Percentiles rank a stretch among this genome's conserved stretches.
Conservation (phyloP, 2,888 invertebrate genomes). For the Drosophila kuntzei region DNA sequence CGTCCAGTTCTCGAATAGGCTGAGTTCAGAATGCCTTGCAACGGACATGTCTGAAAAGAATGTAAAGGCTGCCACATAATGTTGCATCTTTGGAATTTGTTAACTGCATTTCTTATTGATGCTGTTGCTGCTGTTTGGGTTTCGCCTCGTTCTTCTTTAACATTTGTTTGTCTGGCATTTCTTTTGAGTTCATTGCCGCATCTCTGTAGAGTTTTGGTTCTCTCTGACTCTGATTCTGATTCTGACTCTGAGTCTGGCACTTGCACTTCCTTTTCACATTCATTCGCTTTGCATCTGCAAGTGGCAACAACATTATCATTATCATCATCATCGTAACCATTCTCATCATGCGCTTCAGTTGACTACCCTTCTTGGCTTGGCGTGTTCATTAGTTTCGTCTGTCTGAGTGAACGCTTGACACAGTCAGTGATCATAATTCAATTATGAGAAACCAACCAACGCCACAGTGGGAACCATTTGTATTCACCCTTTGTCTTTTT, state of each 20-base stretch:
- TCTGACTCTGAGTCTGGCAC: conserved; percentile 34
- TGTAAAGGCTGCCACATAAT: conserved; percentile 28
- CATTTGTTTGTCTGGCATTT: conserved; percentile 65
- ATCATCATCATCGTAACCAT: conserved; percentile 21
- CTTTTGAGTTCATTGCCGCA: conserved; percentile 79
- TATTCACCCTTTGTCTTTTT: conserved; percentile 16
- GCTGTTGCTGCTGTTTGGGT: conserved; percentile 21
- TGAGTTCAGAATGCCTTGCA: conserved; percentile 8
- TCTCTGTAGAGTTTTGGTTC: conserved; percentile 6
- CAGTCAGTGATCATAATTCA: conserved; percentile 76
- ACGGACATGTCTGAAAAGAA: conserved; percentile 9
- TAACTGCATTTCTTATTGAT: conserved; percentile 35
- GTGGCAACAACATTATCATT: conserved; percentile 51
- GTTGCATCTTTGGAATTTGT: conserved; percentile 53
- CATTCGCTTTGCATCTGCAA: conserved; percentile 50
- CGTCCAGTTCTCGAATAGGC: conserved; percentile 25
- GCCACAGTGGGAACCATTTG: conserved; percentile 41
- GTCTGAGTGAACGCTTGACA: conserved; percentile 50
- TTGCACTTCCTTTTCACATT: conserved; percentile 59
- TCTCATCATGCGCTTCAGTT: conserved; percentile 55
- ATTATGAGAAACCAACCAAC: conserved; percentile 52
- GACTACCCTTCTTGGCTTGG: conserved; percentile 64
- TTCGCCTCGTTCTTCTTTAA: conserved; percentile 31
- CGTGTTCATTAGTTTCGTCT: conserved; percentile 67
- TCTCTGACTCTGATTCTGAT: conserved; percentile 9